These are phyloP conservation scores for Papilio glaucus DNA, from an alignment of 1,140 invertebrate species.

Conservation along the genomic window DNA sequence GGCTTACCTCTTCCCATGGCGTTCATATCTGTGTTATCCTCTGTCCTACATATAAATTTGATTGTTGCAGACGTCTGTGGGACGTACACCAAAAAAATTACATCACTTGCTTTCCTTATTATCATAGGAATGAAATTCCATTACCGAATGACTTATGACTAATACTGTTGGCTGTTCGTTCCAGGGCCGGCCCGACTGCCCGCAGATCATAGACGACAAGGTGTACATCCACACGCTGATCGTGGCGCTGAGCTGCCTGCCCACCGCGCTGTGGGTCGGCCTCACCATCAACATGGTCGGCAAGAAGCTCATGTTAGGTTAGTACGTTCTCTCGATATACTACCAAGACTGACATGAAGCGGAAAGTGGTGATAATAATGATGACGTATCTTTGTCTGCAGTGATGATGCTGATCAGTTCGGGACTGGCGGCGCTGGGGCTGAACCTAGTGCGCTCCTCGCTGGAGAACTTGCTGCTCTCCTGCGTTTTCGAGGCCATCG, in stretches of 20 bases:
- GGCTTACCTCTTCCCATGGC: too few species aligned
- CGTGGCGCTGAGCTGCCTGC: constrained; percentile 83
- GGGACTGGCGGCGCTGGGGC: constrained; percentile 81
- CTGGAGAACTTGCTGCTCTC: constrained; percentile 83
- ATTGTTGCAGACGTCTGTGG: too few species aligned
- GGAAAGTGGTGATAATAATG: neutral
- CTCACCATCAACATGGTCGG: constrained; percentile 84
- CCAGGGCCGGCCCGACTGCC: constrained; percentile 53
- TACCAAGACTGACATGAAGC: too few species aligned
- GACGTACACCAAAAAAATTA: too few species aligned
- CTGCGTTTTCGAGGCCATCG: constrained; percentile 84
- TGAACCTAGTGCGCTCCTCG: constrained; percentile 83
- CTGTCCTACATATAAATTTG: too few species aligned
- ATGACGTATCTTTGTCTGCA: constrained; percentile 45
- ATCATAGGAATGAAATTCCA: too few species aligned
- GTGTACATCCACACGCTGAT: constrained; percentile 84
- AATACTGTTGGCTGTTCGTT: constrained; percentile 35
- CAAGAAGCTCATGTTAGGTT: constrained; percentile 83
- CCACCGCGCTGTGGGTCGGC: constrained; percentile 83
- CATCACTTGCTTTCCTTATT: too few species aligned
- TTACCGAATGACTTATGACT: too few species aligned
- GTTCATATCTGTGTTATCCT: too few species aligned
- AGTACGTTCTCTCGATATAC: constrained; percentile 34
- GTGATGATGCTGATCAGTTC: constrained; percentile 84
- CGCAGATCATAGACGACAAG: constrained; percentile 71